Evolutionary conservation across 2,888 invertebrate species (phyloP), one percentile per base, ranked within the genome.

Genomic region (Agrenia bidenticulata): DNA sequence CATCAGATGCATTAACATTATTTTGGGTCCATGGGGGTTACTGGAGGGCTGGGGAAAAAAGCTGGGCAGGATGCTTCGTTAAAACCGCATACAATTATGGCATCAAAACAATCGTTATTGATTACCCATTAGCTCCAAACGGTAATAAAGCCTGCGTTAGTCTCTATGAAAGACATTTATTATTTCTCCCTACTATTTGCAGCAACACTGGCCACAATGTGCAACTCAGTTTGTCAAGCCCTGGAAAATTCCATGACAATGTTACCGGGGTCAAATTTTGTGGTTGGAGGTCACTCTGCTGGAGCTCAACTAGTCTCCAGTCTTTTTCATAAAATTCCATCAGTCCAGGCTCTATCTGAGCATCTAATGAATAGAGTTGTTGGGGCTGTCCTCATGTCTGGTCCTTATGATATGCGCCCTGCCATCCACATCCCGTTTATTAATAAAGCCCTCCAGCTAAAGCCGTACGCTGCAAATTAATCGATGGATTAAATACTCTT

Each of bases 91-190:
- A 50, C 24, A 15, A 21, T 13, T 57, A 37, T 54, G 61, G 61
- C 7, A 15, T 65, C 15, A 26, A 49, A 41, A 51, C 61, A 1
- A 55, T 61, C 27, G 65, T 61, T 1, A 19, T 65, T 9, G 57
- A 61, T 15, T 65, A 65, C 24, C 61, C 61, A 15, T 37, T 65
- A 23, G 65, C 61, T 17, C 65, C 65, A 11, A 23, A 50, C 13
- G 53, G 64, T 64, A 59, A 32, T n/a, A n/a, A n/a, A n/a, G n/a
- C n/a, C 13, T 17, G 1, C 11, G 32, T 32, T 32, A 32, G 11
- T 7, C 32, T 32, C 11, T 32, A 32, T 32, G 4, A 32, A 32
- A 32, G 32, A 32, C 32, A 7, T 32, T 32, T 7, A 32, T 32
- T 32, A 7, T 32, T 32, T 11, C 5, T 32, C 32, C 11, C 32